Evolutionary conservation across 1,140 invertebrate species (phyloP).

Genomic region (Chrysopa pallens): DNA sequence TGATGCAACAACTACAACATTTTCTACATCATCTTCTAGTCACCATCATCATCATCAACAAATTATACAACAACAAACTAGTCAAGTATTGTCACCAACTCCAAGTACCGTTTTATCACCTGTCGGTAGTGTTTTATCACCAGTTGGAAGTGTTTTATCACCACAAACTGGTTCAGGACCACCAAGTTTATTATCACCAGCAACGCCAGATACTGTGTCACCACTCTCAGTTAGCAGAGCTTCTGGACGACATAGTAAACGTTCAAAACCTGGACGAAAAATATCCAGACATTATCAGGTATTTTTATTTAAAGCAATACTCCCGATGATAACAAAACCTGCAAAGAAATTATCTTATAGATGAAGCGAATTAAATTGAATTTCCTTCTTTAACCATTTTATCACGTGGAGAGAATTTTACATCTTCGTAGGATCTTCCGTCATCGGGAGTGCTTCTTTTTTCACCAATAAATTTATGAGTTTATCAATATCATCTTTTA

Average conservation of each 20-base stretch:
- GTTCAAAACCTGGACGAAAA: constrained; percentile 29
- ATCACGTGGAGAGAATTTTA: no score
- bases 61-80: constrained; percentile 26
- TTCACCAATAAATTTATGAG: no score
- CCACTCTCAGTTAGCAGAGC: constrained; percentile 15
- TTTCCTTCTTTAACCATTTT: constrained; percentile 25
- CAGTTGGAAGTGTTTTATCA: constrained; percentile 22
- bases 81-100: constrained; percentile 26
- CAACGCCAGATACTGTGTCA: constrained; percentile 24
- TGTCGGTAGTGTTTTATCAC: constrained; percentile 17
- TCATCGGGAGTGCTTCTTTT: no score
- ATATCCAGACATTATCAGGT: constrained; percentile 46
- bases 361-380: no score
- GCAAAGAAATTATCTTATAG: no score
- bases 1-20: constrained; percentile 14
- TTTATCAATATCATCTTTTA: no score
- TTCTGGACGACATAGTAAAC: constrained; percentile 14
- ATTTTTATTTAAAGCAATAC: constrained; percentile 7
- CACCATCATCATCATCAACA: constrained; percentile 7
- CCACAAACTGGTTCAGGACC: constrained; percentile 28
- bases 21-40: constrained; percentile 22
- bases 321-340: no score
- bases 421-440: no score
- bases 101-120: constrained; percentile 26
- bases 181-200: constrained; percentile 30